Evolutionary conservation across 2,797 vertebrate genomes (phyloP), one percentile per base, ranked within the genome.

Genomic region (Chloroceryle inda): DNA sequence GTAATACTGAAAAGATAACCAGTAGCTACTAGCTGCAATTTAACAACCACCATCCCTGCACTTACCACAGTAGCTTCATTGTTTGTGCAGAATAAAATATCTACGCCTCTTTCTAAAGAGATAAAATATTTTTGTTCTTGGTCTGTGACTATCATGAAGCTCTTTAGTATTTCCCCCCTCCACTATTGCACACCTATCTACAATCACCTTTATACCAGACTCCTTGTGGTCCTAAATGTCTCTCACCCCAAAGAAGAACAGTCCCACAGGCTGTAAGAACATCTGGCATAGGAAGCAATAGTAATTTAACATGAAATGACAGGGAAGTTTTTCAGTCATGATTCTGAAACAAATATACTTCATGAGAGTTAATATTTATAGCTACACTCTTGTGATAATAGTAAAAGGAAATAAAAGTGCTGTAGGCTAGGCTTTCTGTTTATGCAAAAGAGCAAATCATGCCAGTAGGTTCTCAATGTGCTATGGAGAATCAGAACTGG

Each of bases 351-450:
- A 84, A 81, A 66, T n/a, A 4, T 67, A n/a, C 50, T 78, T 81
- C 42, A 69, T 56, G 52, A 82, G 29, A 66, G 31, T 64, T 84
- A 75, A 58, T 77, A 88, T 92, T 92, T 89, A 81, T 76, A 88
- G 77, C 79, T 77, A 74, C 20, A 24, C 10, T 79, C 33, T 63
- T 76, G 67, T 73, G 50, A 69, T 76, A 90, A 89, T 15, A 31
- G 59, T 42, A 71, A 89, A 88, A 88, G 45, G 59, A 94, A 94
- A 92, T 47, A 86, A 50, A 89, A 81, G 13, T 55, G 63, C 55
- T 72, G 45, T 69, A 82, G 67, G 83, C 27, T 72, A 66, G 59
- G 22, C 5, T 88, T 88, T 89, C 67, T 82, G 35, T 19, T 87
- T 75, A 73, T 74, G 77, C 56, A 90, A 74, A 94, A 86, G 33